Percentiles rank a stretch among this genome's conserved stretches.
Evolutionary conservation across 2,888 invertebrate genomes (phyloP).

Genomic region (Melitaea athalia): DNA sequence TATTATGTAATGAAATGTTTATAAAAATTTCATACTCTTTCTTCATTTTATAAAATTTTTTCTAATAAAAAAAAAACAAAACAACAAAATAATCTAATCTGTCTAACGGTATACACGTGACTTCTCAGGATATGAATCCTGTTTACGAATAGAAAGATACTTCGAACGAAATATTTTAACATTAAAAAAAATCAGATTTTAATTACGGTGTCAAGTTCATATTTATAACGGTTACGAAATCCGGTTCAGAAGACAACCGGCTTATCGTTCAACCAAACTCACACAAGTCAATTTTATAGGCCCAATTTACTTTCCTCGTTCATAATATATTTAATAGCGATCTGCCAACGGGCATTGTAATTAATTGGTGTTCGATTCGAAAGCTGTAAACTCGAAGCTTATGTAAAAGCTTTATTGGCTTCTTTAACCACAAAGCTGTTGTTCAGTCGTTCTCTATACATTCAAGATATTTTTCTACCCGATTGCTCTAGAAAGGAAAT

Average conservation of each 20-base stretch:
- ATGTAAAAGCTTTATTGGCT: background rate
- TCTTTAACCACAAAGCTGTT: too few relatives aligned
- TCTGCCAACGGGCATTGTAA: background rate
- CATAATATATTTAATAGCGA: background rate
- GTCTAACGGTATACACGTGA: too few relatives aligned
- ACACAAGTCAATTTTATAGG: constrained; percentile 18
- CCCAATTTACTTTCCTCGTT: constrained; percentile 9
- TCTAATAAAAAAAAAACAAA: too few relatives aligned
- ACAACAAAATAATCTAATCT: too few relatives aligned
- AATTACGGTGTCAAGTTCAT: constrained; percentile 20
- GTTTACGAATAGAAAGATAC: background rate
- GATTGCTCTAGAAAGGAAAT: too few relatives aligned
- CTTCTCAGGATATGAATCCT: too few relatives aligned
- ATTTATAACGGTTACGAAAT: constrained; percentile 19
- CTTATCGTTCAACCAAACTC: constrained; percentile 20
- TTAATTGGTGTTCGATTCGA: constrained; percentile 4
- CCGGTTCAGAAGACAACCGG: constrained; percentile 6
- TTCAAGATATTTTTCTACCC: too few relatives aligned
- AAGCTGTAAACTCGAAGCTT: background rate
- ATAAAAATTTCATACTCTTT: too few relatives aligned
- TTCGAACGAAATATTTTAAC: background rate
- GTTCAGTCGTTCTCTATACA: too few relatives aligned
- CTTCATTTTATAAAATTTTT: too few relatives aligned
- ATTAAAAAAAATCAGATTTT: background rate
- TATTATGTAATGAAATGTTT: too few relatives aligned